These are phyloP conservation scores for Acanthoscelides obtectus DNA, from an alignment of 2,888 invertebrate genomes.

Conservation along the genomic window DNA sequence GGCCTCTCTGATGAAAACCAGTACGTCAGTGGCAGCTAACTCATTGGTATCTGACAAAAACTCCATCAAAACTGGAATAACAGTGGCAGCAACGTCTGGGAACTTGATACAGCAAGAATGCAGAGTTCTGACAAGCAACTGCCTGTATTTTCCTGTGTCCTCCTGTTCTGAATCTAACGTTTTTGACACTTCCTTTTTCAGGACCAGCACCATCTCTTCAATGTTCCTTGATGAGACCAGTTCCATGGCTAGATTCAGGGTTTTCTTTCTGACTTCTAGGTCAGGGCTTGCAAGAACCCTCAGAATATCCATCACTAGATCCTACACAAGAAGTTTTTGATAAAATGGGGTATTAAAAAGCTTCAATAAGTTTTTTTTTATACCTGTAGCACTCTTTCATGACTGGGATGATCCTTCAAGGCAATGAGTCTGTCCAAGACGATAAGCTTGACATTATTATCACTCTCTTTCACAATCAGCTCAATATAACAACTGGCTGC, in stretches of 20 bases:
- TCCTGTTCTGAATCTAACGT: slow-evolving; percentile 83
- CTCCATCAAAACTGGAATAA: slow-evolving; percentile 92
- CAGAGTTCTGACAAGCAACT: slow-evolving; percentile 89
- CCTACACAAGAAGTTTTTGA: slow-evolving; percentile 47
- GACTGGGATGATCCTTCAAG: slow-evolving; percentile 75
- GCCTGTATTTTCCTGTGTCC: slow-evolving; percentile 92
- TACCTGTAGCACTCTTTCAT: slow-evolving; percentile 69
- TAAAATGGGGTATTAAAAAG: too few relatives aligned
- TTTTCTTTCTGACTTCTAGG: slow-evolving; percentile 65
- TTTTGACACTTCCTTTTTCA: slow-evolving; percentile 90
- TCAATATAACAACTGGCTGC: slow-evolving; percentile 99
- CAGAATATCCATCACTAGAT: slow-evolving; percentile 95
- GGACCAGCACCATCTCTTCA: slow-evolving; percentile 88
- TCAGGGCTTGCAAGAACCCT: slow-evolving; percentile 90
- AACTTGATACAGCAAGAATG: slow-evolving; percentile 93
- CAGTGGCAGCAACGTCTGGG: slow-evolving; percentile 89
- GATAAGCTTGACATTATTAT: slow-evolving; percentile 99
- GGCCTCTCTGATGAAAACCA: slow-evolving; percentile 94
- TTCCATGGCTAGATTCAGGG: slow-evolving; percentile 66
- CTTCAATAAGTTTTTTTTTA: too few relatives aligned
- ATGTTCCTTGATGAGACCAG: slow-evolving; percentile 88
- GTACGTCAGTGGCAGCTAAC: slow-evolving; percentile 87
- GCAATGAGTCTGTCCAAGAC: slow-evolving; percentile 90
- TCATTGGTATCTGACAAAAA: slow-evolving; percentile 87
- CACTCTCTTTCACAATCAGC: slow-evolving; percentile 97